Base-by-base conservation (phyloP, 2,888 invertebrate species). In the Ethmia dodecea region DNA sequence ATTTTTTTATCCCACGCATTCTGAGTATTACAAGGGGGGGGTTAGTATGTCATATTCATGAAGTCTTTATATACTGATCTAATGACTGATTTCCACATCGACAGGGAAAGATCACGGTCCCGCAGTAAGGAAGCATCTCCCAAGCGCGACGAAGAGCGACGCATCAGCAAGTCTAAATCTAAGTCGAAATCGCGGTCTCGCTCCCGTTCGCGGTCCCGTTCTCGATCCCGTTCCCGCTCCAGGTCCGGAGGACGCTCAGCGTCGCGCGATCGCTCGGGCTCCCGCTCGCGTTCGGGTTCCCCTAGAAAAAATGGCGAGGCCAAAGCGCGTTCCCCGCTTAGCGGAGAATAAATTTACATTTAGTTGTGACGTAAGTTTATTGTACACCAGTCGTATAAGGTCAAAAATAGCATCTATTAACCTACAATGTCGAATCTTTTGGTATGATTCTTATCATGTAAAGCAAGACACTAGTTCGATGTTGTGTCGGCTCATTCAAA, bases 71-170 rank as follows among this genome's bases (percentile, higher is more conserved):
- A n/a, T n/a, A n/a, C n/a, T n/a, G n/a, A n/a, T n/a, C n/a, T 22
- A 22, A 22, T n/a, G 22, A 8, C n/a, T 32, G 37, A 37, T 45
- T 46, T n/a, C n/a, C n/a, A n/a, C 35, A 51, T 51, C 35, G 33
- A 38, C 67, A 91, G 91, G 74, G 91, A 91, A 58, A n/a, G n/a
- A n/a, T n/a, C n/a, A n/a, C 88, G 91, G 16, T 93, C 93, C 37
- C 89, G 84, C 52, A 92, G 92, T 68, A 92, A 92, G 69, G 90
- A 89, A 41, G 69, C 59, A 11, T 79, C 83, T 1, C 79, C 81
- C 11, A 80, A 80, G 47, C 78, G 75, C 25, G 81, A 77, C 3
- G 83, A 78, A 38, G 73, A 71, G 37, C 75, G 77, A 28, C 77
- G 74, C 37, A 65, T 57, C 14, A 73, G 53, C 65, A 83, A 83